Conservation (phyloP, 2,113 vertebrate species). For the Semicossyphus pulcher region DNA sequence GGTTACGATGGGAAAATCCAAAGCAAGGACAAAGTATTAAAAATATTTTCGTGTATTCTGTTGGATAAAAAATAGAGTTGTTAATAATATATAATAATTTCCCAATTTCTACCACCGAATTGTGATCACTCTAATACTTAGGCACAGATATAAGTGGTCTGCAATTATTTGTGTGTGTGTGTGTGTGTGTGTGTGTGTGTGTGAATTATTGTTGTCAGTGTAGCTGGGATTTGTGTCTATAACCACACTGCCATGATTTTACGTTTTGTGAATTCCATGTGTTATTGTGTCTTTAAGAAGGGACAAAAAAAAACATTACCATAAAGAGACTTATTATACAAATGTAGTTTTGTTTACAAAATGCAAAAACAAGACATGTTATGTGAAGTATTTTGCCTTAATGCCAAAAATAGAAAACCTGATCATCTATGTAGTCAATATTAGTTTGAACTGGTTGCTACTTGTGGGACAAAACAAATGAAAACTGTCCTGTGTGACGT, state of each 20-base stretch:
- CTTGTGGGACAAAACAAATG: neutral
- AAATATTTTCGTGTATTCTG: conserved; percentile 5
- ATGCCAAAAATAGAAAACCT: neutral
- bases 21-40: neutral
- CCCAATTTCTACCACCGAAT: neutral
- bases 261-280: conserved; percentile 39
- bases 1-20: neutral
- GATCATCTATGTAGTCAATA: neutral
- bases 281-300: conserved; percentile 2
- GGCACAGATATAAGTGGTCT: conserved; percentile 30
- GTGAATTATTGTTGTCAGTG: neutral
- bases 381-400: conserved; percentile 38
- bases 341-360: conserved; percentile 49
- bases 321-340: conserved; percentile 15
- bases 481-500: neutral
- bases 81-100: neutral
- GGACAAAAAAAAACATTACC: conserved; percentile 4
- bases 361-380: conserved; percentile 19
- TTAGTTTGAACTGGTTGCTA: conserved; percentile 6
- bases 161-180: conserved; percentile 26
- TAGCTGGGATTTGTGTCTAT: conserved; percentile 10
- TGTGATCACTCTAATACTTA: neutral
- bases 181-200: conserved; percentile 8
- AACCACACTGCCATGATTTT: conserved; percentile 17
- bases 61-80: neutral